phyloP scores from a whole-genome alignment of 2,113 vertebrate species.

The Asarcornis scutulata region DNA sequence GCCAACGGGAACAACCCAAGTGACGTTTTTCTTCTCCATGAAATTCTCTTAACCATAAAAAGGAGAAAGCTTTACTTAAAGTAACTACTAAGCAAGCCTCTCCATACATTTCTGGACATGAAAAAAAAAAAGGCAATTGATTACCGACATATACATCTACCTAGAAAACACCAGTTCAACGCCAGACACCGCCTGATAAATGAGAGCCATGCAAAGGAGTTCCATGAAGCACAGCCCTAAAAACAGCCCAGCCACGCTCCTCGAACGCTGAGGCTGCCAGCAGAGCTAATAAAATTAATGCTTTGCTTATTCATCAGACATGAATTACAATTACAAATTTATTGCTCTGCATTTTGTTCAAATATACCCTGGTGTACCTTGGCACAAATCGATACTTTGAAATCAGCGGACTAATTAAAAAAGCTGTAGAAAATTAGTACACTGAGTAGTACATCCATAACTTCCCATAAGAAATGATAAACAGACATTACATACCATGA shows the following conservation, averaged over 20 bases:
- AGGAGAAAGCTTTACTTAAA: not conserved
- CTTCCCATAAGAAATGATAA: not conserved
- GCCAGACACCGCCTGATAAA: not conserved
- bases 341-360: slow-evolving; percentile 24
- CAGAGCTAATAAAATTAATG: not conserved
- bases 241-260: not conserved
- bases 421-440: not conserved
- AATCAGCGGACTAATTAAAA: not conserved
- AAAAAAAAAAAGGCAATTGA: not conserved
- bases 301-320: slow-evolving; percentile 4
- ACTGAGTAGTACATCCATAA: not conserved
- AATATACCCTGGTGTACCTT: not conserved
- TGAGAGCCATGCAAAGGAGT: not conserved
- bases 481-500: not conserved
- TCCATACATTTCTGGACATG: not conserved
- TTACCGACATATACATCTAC: not conserved
- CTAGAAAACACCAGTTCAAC: not conserved
- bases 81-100: not conserved
- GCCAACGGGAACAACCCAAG: not conserved
- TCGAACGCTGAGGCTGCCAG: not conserved
- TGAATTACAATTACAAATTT: slow-evolving; percentile 8
- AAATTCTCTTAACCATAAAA: not conserved
- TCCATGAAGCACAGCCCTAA: not conserved
- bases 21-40: not conserved
- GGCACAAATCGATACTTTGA: not conserved